These are phyloP conservation scores for Oreochromis grahami DNA, from an alignment of 2,797 vertebrate genomes.

Conservation along the genomic window DNA sequence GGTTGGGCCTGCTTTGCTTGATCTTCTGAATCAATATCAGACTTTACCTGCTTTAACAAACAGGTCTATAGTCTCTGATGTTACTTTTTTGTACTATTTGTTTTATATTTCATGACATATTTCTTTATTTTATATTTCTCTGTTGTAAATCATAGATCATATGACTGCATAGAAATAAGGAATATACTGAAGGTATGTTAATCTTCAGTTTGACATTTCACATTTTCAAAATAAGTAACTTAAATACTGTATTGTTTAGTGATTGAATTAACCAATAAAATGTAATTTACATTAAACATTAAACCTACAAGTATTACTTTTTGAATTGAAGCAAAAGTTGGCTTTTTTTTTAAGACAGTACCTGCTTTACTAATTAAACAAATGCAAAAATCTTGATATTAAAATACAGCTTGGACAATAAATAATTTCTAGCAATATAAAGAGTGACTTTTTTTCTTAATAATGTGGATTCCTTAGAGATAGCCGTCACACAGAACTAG, in stretches of 20 bases:
- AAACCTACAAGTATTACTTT: not conserved
- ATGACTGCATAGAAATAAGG: not conserved
- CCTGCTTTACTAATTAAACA: not conserved
- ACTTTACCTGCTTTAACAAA: not conserved
- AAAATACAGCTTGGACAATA: not conserved
- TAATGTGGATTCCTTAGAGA: not conserved
- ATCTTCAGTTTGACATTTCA: not conserved
- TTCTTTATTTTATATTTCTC: not conserved
- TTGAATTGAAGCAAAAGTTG: not conserved
- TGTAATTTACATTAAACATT: not conserved
- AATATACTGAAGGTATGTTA: not conserved
- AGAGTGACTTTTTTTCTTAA: not conserved
- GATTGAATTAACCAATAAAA: not conserved
- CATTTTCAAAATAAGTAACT: not conserved
- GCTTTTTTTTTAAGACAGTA: not conserved
- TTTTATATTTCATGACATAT: not conserved
- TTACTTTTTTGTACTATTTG: not conserved
- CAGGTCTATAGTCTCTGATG: not conserved
- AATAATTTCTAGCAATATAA: not conserved
- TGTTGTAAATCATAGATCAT: not conserved
- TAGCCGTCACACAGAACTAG: not conserved
- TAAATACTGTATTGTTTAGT: not conserved
- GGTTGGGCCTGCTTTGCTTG: not conserved
- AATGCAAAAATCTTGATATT: not conserved
- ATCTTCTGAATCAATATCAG: not conserved